phyloP scores from a whole-genome alignment of 2,888 invertebrate species.

The Orthonevra nobilis region DNA sequence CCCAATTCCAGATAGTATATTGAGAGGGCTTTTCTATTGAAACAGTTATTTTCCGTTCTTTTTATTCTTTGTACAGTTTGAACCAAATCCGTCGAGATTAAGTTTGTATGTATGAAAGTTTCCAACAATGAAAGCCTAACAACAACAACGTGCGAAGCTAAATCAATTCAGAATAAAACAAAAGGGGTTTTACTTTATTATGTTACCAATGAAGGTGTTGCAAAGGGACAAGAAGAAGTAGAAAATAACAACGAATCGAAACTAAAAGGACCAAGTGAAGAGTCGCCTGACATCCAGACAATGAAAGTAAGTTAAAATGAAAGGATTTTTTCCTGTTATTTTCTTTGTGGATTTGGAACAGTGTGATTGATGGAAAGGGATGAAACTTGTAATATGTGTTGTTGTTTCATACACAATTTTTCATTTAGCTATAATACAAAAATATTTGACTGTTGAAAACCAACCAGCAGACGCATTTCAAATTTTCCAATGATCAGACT shows the following conservation, averaged over 20 bases:
- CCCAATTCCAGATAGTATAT: constrained; percentile 47
- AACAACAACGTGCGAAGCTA: constrained; percentile 22
- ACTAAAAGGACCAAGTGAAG: constrained; percentile 62
- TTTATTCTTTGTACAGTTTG: constrained; percentile 7
- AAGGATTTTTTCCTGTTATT: constrained; percentile 18
- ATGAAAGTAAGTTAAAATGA: constrained; percentile 55
- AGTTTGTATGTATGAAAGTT: constrained; percentile 8
- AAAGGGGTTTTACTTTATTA: constrained; percentile 60
- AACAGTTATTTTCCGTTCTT: no score
- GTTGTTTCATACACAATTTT: no score
- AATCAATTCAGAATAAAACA: constrained; percentile 59
- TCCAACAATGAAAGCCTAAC: constrained; percentile 16
- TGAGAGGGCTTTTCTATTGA: no score
- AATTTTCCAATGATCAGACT: no score
- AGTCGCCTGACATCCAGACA: constrained; percentile 47
- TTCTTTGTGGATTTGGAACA: constrained; percentile 7
- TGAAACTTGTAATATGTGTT: no score
- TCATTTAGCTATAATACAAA: no score
- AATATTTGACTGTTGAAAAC: no score
- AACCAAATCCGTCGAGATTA: constrained; percentile 35
- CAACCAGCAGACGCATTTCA: no score
- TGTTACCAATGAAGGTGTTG: constrained; percentile 54
- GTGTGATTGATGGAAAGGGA: constrained; percentile 20
- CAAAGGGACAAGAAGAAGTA: constrained; percentile 28
- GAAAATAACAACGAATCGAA: constrained; percentile 26